Conservation (phyloP, 1,140 invertebrate species). For the Drosophila parvula region DNA sequence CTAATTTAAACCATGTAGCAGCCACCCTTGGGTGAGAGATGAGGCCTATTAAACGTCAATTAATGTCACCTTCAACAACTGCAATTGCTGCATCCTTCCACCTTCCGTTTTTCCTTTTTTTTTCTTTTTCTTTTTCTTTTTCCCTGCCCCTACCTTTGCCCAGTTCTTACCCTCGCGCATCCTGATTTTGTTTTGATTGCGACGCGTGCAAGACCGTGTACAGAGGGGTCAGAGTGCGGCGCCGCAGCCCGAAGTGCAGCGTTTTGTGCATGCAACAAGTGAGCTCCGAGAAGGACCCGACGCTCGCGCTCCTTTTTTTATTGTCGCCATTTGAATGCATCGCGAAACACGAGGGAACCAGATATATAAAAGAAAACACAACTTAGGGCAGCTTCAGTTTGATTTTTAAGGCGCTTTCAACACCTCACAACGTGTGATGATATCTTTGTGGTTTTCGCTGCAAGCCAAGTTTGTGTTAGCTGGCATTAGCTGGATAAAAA, state of each 20-base stretch:
- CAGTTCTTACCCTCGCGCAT: conserved; percentile 3
- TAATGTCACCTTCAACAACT: conserved; percentile 79
- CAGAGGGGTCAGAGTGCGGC: conserved; percentile 28
- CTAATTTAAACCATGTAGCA: conserved; percentile 36
- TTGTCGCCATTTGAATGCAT: conserved; percentile 14
- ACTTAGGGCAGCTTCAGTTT: neutral
- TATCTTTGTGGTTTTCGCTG: neutral
- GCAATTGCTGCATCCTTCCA: conserved; percentile 55
- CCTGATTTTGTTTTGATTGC: conserved; percentile 71
- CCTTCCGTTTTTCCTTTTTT: neutral
- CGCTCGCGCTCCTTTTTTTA: neutral
- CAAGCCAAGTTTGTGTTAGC: no score
- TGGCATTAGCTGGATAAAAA: no score
- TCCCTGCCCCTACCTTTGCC: no score
- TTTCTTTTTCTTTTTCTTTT: no score
- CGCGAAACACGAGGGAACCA: neutral
- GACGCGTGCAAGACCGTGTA: conserved; percentile 58
- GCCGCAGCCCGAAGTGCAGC: conserved; percentile 8
- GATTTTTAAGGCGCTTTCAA: conserved; percentile 11
- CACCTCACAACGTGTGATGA: conserved; percentile 1
- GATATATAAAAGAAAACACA: neutral
- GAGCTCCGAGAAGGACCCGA: conserved; percentile 6
- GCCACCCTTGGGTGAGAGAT: conserved; percentile 34
- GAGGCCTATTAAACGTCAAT: conserved; percentile 76
- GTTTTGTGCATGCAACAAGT: conserved; percentile 43